Conservation (phyloP, 2,113 vertebrate genomes). For the Oxyruncus cristatus region DNA sequence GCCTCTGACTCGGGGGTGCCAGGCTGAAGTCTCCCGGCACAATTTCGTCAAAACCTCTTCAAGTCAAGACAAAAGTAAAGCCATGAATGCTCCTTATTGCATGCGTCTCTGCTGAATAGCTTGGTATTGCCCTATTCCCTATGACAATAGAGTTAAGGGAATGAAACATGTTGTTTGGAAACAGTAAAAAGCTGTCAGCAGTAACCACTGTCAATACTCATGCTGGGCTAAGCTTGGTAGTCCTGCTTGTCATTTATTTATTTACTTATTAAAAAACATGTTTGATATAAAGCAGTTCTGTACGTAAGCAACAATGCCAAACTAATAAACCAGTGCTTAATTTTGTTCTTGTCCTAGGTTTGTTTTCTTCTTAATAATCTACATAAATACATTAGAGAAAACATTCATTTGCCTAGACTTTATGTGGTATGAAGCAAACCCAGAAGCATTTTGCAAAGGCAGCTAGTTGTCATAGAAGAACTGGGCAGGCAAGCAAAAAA, state of each 20-base stretch:
- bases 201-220: constrained; percentile 54
- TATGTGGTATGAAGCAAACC: constrained; percentile 27
- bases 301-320: constrained; percentile 10
- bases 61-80: constrained; percentile 38
- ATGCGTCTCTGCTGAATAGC: neutral
- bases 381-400: constrained; percentile 1
- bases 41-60: constrained; percentile 37
- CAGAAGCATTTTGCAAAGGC: constrained; percentile 46
- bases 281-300: constrained; percentile 3
- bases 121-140: constrained; percentile 26
- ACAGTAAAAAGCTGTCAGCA: constrained; percentile 62
- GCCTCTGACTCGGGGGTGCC: neutral
- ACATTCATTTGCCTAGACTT: constrained; percentile 22
- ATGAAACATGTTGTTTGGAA: constrained; percentile 65
- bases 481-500: neutral
- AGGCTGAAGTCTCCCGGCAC: neutral
- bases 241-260: constrained; percentile 56
- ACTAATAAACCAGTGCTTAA: constrained; percentile 55
- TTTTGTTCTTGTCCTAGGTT: constrained; percentile 42
- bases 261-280: constrained; percentile 36
- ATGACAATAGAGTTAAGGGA: constrained; percentile 62
- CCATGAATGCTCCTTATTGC: constrained; percentile 14
- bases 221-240: constrained; percentile 40
- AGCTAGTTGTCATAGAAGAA: constrained; percentile 29
- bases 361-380: constrained; percentile 54